phyloP scores from a whole-genome alignment of 2,113 vertebrate genomes.

The Felis chaus region DNA sequence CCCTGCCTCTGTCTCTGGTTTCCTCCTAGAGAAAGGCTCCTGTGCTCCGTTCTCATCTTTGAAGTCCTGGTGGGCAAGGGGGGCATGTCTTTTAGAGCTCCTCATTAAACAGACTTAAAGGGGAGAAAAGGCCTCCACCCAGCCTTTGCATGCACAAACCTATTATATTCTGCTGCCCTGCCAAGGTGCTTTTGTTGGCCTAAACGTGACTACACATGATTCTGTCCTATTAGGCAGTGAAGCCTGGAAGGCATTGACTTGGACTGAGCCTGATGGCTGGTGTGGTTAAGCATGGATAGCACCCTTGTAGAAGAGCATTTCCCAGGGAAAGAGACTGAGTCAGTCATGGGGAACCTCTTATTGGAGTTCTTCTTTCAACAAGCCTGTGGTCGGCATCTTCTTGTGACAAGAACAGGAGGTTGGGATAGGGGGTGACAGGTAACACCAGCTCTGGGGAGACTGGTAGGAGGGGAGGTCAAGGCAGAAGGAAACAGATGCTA shows the following conservation, averaged over 20 bases:
- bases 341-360: background rate
- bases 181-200: conserved; percentile 25
- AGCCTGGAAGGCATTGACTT: background rate
- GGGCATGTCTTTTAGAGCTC: background rate
- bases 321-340: background rate
- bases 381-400: background rate
- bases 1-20: background rate
- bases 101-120: conserved; percentile 51
- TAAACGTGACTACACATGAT: background rate
- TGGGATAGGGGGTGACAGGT: background rate
- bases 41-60: conserved; percentile 40
- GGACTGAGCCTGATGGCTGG: background rate
- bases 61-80: conserved; percentile 37
- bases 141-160: conserved; percentile 11
- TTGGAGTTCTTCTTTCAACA: background rate
- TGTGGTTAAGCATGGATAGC: background rate
- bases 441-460: background rate
- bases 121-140: background rate
- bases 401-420: background rate
- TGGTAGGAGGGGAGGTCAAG: background rate
- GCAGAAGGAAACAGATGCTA: background rate
- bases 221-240: background rate
- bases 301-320: background rate
- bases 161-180: background rate
- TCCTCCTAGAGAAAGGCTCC: conserved; percentile 41